Conservation (phyloP, 2,113 vertebrate species). For the Tyrannus savana region DNA sequence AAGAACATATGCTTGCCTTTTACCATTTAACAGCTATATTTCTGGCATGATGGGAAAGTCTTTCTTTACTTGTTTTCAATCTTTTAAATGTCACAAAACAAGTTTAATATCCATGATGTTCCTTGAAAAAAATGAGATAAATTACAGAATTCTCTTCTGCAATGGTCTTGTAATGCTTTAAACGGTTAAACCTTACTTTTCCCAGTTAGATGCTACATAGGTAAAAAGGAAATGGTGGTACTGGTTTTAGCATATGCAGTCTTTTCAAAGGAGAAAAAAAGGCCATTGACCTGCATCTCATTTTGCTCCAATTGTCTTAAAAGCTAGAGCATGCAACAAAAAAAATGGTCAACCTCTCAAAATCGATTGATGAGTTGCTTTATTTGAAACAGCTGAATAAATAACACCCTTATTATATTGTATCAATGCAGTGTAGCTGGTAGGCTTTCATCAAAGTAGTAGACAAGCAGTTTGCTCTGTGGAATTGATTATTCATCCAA, state of each 20-base stretch:
- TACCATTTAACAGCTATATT: not conserved
- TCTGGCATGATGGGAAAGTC: not conserved
- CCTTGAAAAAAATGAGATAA: not conserved
- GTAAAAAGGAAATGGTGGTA: not conserved
- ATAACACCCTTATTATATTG: not conserved
- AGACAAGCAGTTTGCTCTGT: constrained; percentile 8
- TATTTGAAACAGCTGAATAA: constrained; percentile 20
- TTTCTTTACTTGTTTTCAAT: not conserved
- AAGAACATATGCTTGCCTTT: constrained; percentile 6
- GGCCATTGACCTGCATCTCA: not conserved
- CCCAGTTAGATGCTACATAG: not conserved
- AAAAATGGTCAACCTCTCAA: constrained; percentile 5
- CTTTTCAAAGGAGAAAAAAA: not conserved
- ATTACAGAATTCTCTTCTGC: not conserved
- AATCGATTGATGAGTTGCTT: constrained; percentile 16
- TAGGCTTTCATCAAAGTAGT: not conserved
- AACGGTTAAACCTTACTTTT: not conserved
- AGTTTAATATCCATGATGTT: not conserved
- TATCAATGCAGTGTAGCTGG: not conserved
- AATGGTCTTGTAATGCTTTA: not conserved
- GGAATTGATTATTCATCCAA: constrained; percentile 43
- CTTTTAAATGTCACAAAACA: not conserved
- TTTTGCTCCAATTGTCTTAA: constrained; percentile 44
- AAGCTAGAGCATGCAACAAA: not conserved
- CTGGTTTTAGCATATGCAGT: not conserved